phyloP scores from a whole-genome alignment of 2,888 invertebrate genomes.

The Frankliniella intonsa region DNA sequence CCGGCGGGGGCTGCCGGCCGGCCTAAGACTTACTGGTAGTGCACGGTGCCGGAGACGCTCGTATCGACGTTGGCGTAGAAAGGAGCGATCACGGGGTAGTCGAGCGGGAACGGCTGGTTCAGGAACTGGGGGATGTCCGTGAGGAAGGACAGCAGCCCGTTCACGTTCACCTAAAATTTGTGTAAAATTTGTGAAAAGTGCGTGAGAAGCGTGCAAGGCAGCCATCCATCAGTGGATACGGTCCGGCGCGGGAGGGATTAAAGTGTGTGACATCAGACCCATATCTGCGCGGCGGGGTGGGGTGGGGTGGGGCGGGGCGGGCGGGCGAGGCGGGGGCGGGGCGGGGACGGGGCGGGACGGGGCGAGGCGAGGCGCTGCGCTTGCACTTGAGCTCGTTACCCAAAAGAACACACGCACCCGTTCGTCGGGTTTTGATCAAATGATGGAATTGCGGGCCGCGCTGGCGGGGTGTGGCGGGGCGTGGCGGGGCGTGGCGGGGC shows the following conservation, averaged over 20 bases:
- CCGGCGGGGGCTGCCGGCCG: no score
- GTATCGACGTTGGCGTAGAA: slow-evolving; percentile 90
- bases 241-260: no score
- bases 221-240: no score
- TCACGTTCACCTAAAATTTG: slow-evolving; percentile 74
- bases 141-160: slow-evolving; percentile 83
- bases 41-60: slow-evolving; percentile 64
- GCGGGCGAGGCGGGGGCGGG: slow-evolving; percentile 33
- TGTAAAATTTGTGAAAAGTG: no score
- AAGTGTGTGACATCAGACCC: no score
- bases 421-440: no score
- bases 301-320: slow-evolving; percentile 32
- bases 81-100: slow-evolving; percentile 83
- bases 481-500: slow-evolving; percentile 33
- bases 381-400: no score
- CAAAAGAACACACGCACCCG: no score
- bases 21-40: slow-evolving; percentile 48
- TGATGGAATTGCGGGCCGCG: no score
- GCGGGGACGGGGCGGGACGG: no score
- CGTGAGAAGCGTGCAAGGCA: no score
- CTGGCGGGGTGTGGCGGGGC: slow-evolving; percentile 29
- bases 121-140: slow-evolving; percentile 82
- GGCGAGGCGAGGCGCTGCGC: slow-evolving; percentile 33
- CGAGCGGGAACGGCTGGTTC: slow-evolving; percentile 83
- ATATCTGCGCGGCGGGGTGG: no score